Base-by-base conservation (phyloP, 1,140 invertebrate genomes). In the Dermatophagoides farinae region DNA sequence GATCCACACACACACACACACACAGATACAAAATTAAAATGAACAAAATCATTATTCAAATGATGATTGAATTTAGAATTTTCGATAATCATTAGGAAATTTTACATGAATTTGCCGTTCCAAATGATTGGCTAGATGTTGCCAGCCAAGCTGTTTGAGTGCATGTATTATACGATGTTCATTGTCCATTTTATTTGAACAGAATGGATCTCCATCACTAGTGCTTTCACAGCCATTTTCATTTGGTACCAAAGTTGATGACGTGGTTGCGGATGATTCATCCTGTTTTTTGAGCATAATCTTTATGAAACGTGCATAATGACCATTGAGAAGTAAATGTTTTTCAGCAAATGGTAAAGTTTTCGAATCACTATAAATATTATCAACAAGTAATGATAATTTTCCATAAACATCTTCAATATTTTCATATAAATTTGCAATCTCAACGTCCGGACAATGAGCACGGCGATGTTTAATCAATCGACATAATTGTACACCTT, bases 221-320 rank as follows among this genome's bases (percentile, higher is more conserved):
- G 1, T 16, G 4, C n/a, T 52, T 60, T 11, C 44, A 40, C 6
- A 1, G 20, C 5, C 11, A 51, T 47, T 50, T 22, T 1, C 12
- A 31, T 1, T 23, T 20, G 46, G 2, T 20, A 9, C 43, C 1
- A 16, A 2, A 4, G 44, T 14, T 57, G 20, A 40, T 25, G 11
- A 18, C n/a, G n/a, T n/a, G n/a, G n/a, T n/a, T 14, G 23, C 44
- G 6, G 11, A 47, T 18, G 6, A 22, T 6, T 25, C 57, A 14
- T 52, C 39, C 16, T 8, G n/a, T 14, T 53, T 89, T 86, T 61
- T 77, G 78, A 16, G 75, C 11, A 90, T 70, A 55, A 84, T 76
- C 71, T 87, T 88, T 47, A 87, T 69, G 53, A 85, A 80, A 57
- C 83, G 79, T 0, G 86, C 88, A 72, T 83, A 85, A 55, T 89